Conservation (phyloP, 1,140 invertebrate species). For the Drosophila auraria region DNA sequence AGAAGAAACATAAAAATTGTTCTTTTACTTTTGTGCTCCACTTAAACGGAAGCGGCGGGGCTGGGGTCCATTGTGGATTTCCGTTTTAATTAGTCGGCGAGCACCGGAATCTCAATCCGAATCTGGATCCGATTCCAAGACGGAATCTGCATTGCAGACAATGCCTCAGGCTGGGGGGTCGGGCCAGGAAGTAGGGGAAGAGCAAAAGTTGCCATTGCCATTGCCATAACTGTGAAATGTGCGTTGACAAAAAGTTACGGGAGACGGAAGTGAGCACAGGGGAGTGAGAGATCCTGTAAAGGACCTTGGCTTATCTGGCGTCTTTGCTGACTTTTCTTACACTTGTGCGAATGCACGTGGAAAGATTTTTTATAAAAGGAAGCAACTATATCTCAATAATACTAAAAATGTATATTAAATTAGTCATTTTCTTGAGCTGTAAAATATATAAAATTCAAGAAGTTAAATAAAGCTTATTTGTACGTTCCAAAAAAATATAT, state of each 20-base stretch:
- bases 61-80: conserved; percentile 75
- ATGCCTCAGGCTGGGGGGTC: conserved; percentile 24
- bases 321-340: conserved; percentile 48
- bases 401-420: too few species aligned
- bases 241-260: conserved; percentile 75
- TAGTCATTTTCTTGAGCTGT: too few species aligned
- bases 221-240: conserved; percentile 78
- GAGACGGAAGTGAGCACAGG: background rate
- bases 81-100: conserved; percentile 82
- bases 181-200: conserved; percentile 33
- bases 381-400: background rate
- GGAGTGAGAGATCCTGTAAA: conserved; percentile 7
- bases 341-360: conserved; percentile 9
- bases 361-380: too few species aligned
- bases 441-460: background rate
- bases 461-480: background rate
- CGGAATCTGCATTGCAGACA: conserved; percentile 64
- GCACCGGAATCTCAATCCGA: conserved; percentile 67
- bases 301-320: conserved; percentile 64
- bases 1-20: conserved; percentile 59
- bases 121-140: conserved; percentile 62
- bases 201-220: conserved; percentile 75
- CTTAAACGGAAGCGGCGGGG: conserved; percentile 66
- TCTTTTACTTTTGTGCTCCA: conserved; percentile 76
- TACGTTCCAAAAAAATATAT: background rate